Conservation (phyloP, 2,113 vertebrate genomes). For the Cryptotis parvus region DNA sequence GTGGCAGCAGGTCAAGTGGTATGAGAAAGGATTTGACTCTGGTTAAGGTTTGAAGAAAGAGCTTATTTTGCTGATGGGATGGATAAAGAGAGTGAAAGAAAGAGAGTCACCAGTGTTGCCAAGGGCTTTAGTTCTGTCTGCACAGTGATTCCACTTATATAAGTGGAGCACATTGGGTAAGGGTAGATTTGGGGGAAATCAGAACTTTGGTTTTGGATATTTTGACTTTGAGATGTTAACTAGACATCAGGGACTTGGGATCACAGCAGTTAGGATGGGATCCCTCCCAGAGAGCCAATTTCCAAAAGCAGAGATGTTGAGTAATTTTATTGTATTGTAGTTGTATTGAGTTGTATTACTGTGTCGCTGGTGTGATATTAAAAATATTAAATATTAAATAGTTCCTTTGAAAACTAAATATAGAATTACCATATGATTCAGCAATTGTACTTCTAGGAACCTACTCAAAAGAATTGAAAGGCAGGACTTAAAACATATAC, state of each 20-base stretch:
- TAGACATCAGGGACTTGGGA: too few relatives aligned
- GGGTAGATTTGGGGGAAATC: neutral
- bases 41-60: neutral
- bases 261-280: too few relatives aligned
- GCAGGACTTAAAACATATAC: neutral
- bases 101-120: neutral
- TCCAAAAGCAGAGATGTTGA: neutral
- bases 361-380: neutral
- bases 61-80: neutral
- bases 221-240: neutral
- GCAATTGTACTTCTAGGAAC: neutral
- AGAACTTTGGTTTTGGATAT: neutral
- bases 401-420: neutral
- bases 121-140: neutral
- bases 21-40: neutral
- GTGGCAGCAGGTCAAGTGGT: neutral
- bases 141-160: neutral
- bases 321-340: neutral
- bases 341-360: neutral
- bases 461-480: neutral
- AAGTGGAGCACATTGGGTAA: neutral
- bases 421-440: neutral
- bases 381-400: slow-evolving; percentile 2
- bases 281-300: too few relatives aligned
- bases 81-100: neutral